phyloP scores from a whole-genome alignment of 2,888 invertebrate genomes.

The Ariolimax columbianus region DNA sequence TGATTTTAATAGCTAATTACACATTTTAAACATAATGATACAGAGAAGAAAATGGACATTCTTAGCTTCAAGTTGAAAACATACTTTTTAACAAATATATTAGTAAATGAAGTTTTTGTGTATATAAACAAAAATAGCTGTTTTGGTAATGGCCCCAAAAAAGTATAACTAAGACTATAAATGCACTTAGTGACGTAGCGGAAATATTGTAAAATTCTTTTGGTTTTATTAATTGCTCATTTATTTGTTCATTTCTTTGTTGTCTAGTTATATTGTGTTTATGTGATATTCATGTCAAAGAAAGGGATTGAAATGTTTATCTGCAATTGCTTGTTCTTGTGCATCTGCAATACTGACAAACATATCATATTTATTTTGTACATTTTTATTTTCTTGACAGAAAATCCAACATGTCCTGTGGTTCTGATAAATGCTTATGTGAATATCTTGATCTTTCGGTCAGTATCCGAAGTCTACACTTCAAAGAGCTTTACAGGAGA shows the following conservation, averaged over 20 bases:
- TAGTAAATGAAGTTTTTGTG: background rate
- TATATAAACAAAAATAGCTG: background rate
- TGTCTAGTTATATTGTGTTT: background rate
- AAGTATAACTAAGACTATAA: too few relatives aligned
- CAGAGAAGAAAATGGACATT: background rate
- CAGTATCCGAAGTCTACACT: constrained; percentile 5
- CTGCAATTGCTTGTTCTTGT: background rate
- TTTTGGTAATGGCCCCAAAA: too few relatives aligned
- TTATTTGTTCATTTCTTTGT: background rate
- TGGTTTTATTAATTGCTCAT: background rate
- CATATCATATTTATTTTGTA: background rate
- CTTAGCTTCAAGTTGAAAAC: background rate
- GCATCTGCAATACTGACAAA: background rate
- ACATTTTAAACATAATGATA: background rate
- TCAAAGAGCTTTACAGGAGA: background rate
- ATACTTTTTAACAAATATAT: background rate
- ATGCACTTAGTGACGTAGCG: too few relatives aligned
- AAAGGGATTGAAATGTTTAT: background rate
- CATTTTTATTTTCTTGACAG: constrained; percentile 14
- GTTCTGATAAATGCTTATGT: constrained; percentile 8
- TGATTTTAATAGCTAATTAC: too few relatives aligned
- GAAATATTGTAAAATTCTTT: too few relatives aligned
- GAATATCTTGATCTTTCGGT: background rate
- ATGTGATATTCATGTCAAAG: background rate
- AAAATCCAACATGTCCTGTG: constrained; percentile 23